These are phyloP conservation scores for Clarias laeviceps DNA, from an alignment of 2,797 vertebrate species.

Conservation along the genomic window DNA sequence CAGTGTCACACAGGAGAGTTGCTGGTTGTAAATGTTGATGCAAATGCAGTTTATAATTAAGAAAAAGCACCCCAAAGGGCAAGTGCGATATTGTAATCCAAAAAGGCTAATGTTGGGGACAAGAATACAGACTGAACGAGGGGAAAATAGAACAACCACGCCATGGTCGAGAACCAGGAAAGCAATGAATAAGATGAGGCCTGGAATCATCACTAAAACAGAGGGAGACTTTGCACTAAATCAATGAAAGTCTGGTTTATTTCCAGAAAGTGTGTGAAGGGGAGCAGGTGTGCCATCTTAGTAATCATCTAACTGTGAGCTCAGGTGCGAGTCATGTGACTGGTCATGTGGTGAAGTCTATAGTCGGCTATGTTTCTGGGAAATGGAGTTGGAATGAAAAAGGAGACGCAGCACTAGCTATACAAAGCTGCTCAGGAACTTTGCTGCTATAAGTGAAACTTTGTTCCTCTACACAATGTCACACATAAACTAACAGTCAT, in stretches of 20 bases:
- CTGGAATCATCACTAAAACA: not conserved
- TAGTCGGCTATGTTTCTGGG: not conserved
- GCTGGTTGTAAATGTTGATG: not conserved
- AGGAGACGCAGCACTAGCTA: too few relatives aligned
- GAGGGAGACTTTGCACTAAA: not conserved
- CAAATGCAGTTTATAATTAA: not conserved
- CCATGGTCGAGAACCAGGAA: not conserved
- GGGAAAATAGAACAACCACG: not conserved
- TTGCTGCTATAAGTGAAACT: too few relatives aligned
- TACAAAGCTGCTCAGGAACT: not conserved
- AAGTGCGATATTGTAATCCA: not conserved
- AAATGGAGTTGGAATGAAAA: not conserved
- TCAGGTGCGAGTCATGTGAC: conserved; percentile 5
- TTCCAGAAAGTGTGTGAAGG: not conserved
- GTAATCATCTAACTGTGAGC: not conserved
- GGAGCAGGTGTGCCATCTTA: not conserved
- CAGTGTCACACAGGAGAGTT: not conserved
- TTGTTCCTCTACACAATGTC: not conserved
- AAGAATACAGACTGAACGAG: not conserved
- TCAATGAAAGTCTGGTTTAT: not conserved
- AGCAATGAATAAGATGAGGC: not conserved
- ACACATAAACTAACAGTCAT: not conserved
- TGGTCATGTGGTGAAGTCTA: not conserved
- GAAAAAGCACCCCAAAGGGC: not conserved
- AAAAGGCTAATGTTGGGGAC: not conserved